Evolutionary conservation across 1,140 invertebrate genomes (phyloP).

Genomic region (Bursaphelenchus mucronatus): DNA sequence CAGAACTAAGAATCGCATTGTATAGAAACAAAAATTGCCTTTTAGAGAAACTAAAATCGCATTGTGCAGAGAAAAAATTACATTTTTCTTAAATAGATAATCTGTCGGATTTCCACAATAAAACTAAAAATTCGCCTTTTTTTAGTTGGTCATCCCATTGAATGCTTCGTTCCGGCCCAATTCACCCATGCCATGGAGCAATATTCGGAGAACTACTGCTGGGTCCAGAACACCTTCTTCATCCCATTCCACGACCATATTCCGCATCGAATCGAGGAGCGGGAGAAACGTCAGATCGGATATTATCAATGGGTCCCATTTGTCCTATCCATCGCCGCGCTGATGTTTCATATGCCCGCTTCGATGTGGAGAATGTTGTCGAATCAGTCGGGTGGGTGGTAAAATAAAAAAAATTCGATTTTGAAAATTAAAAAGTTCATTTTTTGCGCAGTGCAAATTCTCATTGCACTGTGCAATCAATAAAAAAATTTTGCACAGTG

Average conservation of each 20-base stretch:
- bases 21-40: too few species aligned
- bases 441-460: too few species aligned
- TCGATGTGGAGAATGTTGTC: constrained; percentile 65
- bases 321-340: constrained; percentile 64
- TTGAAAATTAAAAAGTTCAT: too few species aligned
- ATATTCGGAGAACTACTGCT: constrained; percentile 56
- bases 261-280: constrained; percentile 57
- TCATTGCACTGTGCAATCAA: too few species aligned
- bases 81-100: too few species aligned
- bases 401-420: too few species aligned
- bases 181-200: constrained; percentile 65
- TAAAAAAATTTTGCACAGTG: too few species aligned
- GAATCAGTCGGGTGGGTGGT: constrained; percentile 62
- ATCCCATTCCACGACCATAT: constrained; percentile 61
- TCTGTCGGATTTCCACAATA: too few species aligned
- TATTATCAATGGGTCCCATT: constrained; percentile 63
- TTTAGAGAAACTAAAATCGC: too few species aligned
- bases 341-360: constrained; percentile 65
- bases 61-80: too few species aligned
- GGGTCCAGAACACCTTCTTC: constrained; percentile 62
- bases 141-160: constrained; percentile 64
- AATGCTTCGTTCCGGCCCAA: constrained; percentile 63
- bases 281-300: constrained; percentile 59
- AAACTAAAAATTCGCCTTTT: too few species aligned
- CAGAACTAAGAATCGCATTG: too few species aligned